These are phyloP conservation scores for Rhagologus leucostigma DNA, from an alignment of 2,113 vertebrate species.

Conservation along the genomic window DNA sequence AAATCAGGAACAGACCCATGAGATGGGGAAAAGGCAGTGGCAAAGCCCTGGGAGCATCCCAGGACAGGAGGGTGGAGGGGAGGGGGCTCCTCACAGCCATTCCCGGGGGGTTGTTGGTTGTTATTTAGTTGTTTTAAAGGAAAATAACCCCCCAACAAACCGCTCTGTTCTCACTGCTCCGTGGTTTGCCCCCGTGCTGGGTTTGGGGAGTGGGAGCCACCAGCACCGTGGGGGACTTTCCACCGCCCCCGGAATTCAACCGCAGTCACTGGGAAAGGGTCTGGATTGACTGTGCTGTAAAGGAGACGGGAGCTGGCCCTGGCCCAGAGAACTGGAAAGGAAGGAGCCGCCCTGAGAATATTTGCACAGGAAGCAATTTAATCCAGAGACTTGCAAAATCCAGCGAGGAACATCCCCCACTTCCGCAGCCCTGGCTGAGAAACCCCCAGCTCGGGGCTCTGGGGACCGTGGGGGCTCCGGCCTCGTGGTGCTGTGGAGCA, in stretches of 20 bases:
- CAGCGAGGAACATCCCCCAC: background rate
- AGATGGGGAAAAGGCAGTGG: background rate
- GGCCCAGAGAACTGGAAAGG: background rate
- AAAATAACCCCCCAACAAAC: background rate
- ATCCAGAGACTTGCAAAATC: background rate
- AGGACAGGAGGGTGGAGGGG: background rate
- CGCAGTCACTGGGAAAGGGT: background rate
- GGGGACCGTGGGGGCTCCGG: fast-evolving
- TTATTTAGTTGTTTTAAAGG: background rate
- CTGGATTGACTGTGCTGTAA: background rate
- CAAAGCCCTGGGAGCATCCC: background rate
- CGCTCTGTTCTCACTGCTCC: background rate
- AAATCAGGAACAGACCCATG: background rate
- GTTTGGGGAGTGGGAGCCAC: background rate
- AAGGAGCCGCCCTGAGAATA: conserved; percentile 47
- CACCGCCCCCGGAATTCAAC: background rate
- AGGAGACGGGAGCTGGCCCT: background rate
- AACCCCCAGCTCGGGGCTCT: fast-evolving
- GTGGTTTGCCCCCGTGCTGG: background rate
- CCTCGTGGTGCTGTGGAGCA: fast-evolving
- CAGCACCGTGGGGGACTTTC: background rate
- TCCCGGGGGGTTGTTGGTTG: fast-evolving
- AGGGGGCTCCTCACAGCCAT: background rate
- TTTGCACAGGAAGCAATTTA: conserved; percentile 56
- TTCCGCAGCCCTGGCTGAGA: background rate